Evolutionary conservation across 2,113 vertebrate genomes (phyloP), one percentile per base, ranked within the genome.

Genomic region (Pangasianodon gigas): DNA sequence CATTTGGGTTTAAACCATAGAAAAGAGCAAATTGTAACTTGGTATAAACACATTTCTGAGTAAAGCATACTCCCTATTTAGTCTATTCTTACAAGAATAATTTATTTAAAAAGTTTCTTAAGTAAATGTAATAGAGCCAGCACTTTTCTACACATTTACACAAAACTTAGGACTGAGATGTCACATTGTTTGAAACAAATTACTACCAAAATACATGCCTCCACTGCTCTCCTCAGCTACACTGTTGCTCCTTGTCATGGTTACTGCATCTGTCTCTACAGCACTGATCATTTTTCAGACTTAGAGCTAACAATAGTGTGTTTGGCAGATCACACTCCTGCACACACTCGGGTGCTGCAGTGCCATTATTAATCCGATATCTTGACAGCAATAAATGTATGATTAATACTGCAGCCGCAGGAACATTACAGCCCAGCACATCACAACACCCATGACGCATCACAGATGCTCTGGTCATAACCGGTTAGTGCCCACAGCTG

Each of bases 401-500:
- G 52, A 46, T 46, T 62, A 62, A 29, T 4, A 10, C 44, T 44
- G 37, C 32, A 60, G 19, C 2, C 19, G 19, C 56, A 41, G 21
- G 2, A 21, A 46, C 18, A 58, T 6, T 32, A 44, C 32, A 83
- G 37, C 6, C 19, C 58, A 52, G 56, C 41, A 51, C 37, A 56
- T 19, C 13, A 60, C 48, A 16, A 77, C 62, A 88, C 69, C 52
- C 11, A 77, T 37, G 26, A 62, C 19, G 37, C 44, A 46, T 24
- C 44, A 60, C 6, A 74, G 11, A 74, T 11, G 18, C 67, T 69
- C 58, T 11, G 44, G 24, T 48, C 52, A 77, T 51, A 44, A 62
- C 58, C 46, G 18, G 62, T 71, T 86, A 65, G n/a, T 52, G n/a
- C 58, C 24, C 88, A 86, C 58, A 80, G 83, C 46, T 54, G 71